These are phyloP conservation scores for Anthopleura xanthogrammica DNA, from an alignment of 92 coral and sea anemone genomes.

Conservation along the genomic window DNA sequence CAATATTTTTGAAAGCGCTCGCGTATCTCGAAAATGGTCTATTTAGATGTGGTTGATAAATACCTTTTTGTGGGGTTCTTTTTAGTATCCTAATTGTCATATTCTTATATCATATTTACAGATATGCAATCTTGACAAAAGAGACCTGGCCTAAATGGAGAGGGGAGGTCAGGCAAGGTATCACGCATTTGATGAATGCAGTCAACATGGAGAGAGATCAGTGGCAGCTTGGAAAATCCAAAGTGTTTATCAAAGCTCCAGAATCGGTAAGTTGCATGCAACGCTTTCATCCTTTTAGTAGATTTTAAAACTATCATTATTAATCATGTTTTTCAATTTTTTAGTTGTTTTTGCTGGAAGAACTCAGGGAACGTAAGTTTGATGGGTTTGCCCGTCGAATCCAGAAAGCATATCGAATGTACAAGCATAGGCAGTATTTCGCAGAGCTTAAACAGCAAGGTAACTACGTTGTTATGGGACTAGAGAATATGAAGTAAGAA, in stretches of 20 bases:
- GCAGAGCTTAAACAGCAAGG: constrained; percentile 99
- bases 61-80: neutral
- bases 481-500: too few relatives aligned
- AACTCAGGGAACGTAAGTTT: constrained; percentile 90
- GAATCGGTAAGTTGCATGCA: constrained; percentile 75
- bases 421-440: constrained; percentile 92
- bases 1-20: too few relatives aligned
- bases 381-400: constrained; percentile 89
- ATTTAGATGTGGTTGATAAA: too few relatives aligned
- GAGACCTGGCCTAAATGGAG: constrained; percentile 95
- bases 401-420: constrained; percentile 94
- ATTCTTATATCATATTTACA: neutral
- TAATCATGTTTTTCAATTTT: neutral
- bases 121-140: constrained; percentile 90
- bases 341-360: constrained; percentile 94
- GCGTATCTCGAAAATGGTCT: too few relatives aligned
- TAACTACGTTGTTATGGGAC: neutral
- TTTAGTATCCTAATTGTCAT: neutral
- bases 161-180: constrained; percentile 86
- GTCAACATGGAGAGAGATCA: constrained; percentile 98
- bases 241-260: constrained; percentile 94
- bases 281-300: too few relatives aligned
- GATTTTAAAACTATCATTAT: neutral
- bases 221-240: constrained; percentile 97
- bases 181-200: constrained; percentile 87